Conservation (phyloP, 2,113 vertebrate species). For the Pygoscelis adeliae region DNA sequence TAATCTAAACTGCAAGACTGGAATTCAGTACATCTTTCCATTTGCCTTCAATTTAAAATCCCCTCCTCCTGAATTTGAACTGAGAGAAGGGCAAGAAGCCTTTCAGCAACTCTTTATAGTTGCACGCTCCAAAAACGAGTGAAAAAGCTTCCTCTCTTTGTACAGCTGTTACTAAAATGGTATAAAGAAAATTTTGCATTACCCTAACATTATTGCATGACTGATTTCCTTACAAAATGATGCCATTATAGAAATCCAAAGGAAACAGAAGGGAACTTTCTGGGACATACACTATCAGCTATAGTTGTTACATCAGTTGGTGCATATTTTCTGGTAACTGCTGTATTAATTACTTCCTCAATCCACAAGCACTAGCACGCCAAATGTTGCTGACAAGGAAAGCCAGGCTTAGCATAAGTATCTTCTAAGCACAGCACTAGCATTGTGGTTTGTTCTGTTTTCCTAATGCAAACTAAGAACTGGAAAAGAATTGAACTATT, state of each 20-base stretch:
- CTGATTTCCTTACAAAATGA: constrained; percentile 28
- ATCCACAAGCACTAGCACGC: background rate
- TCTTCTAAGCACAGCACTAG: background rate
- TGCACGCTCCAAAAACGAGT: background rate
- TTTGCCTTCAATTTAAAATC: background rate
- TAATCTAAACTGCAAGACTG: background rate
- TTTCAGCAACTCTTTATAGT: background rate
- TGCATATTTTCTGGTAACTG: background rate
- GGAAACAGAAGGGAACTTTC: constrained; percentile 49
- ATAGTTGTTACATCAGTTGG: background rate
- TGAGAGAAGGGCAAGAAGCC: background rate
- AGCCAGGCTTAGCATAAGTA: background rate
- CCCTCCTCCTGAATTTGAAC: background rate
- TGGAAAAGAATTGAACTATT: background rate
- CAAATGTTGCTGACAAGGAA: background rate
- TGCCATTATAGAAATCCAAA: background rate
- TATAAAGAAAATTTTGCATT: background rate
- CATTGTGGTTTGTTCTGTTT: background rate
- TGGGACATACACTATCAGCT: background rate
- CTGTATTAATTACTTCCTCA: constrained; percentile 29
- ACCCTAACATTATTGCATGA: background rate
- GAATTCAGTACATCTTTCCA: background rate
- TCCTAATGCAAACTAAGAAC: background rate
- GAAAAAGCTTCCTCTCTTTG: background rate
- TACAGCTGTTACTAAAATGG: constrained; percentile 28